Evolutionary conservation across 2,113 vertebrate genomes (phyloP).

Genomic region (Anolis sagrei): DNA sequence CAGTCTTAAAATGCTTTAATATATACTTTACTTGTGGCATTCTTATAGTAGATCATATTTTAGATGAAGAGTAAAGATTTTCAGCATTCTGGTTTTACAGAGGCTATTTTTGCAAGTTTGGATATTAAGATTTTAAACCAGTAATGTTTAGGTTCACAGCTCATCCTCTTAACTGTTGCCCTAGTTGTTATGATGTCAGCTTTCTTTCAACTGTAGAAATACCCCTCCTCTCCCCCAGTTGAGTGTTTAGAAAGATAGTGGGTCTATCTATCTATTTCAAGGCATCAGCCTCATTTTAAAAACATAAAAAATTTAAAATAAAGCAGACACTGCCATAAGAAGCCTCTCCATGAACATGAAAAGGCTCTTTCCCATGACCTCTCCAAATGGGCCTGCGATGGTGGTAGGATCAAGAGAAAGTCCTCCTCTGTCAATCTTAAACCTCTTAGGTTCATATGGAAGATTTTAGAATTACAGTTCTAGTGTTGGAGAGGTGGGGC

Average conservation of each 20-base stretch:
- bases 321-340: too few species aligned
- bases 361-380: too few species aligned
- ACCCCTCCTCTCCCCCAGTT: too few species aligned
- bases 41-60: background rate
- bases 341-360: too few species aligned
- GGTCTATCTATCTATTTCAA: too few species aligned
- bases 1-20: too few species aligned
- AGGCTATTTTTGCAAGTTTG: background rate
- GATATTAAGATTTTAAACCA: background rate
- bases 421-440: too few species aligned
- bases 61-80: background rate
- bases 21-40: background rate
- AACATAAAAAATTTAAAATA: too few species aligned
- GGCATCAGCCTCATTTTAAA: too few species aligned
- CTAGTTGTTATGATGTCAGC: background rate
- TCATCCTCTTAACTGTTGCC: background rate
- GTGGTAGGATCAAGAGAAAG: too few species aligned
- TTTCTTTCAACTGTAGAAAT: background rate
- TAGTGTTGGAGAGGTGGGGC: background rate
- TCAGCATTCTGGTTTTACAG: background rate
- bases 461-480: background rate
- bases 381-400: too few species aligned
- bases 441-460: too few species aligned
- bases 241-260: background rate
- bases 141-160: background rate